phyloP scores from a whole-genome alignment of 2,797 vertebrate species.

The Holocentrus rufus region DNA sequence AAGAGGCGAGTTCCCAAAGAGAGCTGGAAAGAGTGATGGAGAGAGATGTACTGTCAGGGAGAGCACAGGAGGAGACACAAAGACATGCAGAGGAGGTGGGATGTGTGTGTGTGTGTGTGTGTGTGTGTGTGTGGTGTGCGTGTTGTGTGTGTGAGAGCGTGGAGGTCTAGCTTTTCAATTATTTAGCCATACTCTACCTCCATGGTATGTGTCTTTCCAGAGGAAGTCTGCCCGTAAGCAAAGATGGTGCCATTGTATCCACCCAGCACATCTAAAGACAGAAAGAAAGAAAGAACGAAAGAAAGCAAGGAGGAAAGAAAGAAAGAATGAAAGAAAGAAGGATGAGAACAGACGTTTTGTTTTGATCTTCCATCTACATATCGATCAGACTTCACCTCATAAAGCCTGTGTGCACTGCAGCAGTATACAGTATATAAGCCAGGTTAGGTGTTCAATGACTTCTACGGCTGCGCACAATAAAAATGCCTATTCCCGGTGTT shows the following conservation, averaged over 20 bases:
- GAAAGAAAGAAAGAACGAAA: slow-evolving; percentile 13
- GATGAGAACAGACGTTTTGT: slow-evolving; percentile 39
- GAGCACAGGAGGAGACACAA: slow-evolving; percentile 21
- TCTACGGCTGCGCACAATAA: slow-evolving; percentile 55
- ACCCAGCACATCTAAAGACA: slow-evolving; percentile 87
- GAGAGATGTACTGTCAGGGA: slow-evolving; percentile 43
- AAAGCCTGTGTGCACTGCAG: slow-evolving; percentile 31
- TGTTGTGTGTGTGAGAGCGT: slow-evolving; percentile 17
- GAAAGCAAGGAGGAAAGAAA: neutral
- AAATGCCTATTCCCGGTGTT: slow-evolving; percentile 49
- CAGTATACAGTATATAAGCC: slow-evolving; percentile 43
- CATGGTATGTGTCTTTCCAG: slow-evolving; percentile 98
- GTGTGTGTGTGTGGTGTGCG: slow-evolving; percentile 12
- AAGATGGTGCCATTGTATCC: slow-evolving; percentile 98
- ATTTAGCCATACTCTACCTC: slow-evolving; percentile 84
- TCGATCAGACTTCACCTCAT: slow-evolving; percentile 34
- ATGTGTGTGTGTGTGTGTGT: slow-evolving; percentile 8
- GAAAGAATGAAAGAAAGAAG: slow-evolving; percentile 20
- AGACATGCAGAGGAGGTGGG: slow-evolving; percentile 15
- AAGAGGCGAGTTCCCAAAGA: slow-evolving; percentile 59
- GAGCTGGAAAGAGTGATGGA: slow-evolving; percentile 55
- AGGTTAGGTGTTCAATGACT: slow-evolving; percentile 39
- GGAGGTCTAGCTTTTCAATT: slow-evolving; percentile 53
- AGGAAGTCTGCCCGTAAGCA: slow-evolving; percentile 96
- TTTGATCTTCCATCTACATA: slow-evolving; percentile 53